Base-by-base conservation (phyloP, 2,113 vertebrate genomes). In the Mola mola region DNA sequence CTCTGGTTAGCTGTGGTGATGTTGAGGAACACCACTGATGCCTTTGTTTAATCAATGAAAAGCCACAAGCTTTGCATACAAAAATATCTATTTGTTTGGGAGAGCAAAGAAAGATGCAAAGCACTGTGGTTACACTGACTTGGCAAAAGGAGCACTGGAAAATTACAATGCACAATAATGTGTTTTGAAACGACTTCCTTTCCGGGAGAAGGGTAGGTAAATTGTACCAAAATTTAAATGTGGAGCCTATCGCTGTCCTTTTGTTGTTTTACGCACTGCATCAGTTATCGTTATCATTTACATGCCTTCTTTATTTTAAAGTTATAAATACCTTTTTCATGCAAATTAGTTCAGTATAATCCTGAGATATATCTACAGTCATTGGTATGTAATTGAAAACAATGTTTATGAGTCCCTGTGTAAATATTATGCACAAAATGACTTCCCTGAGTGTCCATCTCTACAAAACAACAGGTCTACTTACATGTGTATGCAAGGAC, bases 81-180 rank as follows among this genome's bases (percentile, higher is more conserved):
- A 55, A 63, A 76, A 58, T 67, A 36, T 63, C 40, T 12, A 85
- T 87, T 88, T 90, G 82, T 88, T 87, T 90, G 68, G 33, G 28
- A 64, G 49, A 61, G 75, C 21, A 19, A 52, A 73, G 63, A 69
- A 67, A 75, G 63, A 92, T 92, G 89, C 88, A 91, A 92, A 92
- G 48, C 77, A 56, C 40, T 10, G 41, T 37, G 44, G 42, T 71
- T 48, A 34, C 8, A 24, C 21, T 22, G 17, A 47, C 53, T 11
- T 20, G 20, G 15, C 51, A 51, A 38, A 12, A 42, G 72, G 33
- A 17, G 5, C 10, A 24, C 16, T 17, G 69, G 44, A 62, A 58
- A 53, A 66, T 37, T 66, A 75, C 46, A 64, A 80, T 36, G 58
- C 26, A 56, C 29, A 75, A 75, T 66, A 84, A 78, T 56, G 60